Evolutionary conservation across 1,140 invertebrate species (phyloP), one percentile per base, ranked within the genome.

Genomic region (Latrodectus geometricus): DNA sequence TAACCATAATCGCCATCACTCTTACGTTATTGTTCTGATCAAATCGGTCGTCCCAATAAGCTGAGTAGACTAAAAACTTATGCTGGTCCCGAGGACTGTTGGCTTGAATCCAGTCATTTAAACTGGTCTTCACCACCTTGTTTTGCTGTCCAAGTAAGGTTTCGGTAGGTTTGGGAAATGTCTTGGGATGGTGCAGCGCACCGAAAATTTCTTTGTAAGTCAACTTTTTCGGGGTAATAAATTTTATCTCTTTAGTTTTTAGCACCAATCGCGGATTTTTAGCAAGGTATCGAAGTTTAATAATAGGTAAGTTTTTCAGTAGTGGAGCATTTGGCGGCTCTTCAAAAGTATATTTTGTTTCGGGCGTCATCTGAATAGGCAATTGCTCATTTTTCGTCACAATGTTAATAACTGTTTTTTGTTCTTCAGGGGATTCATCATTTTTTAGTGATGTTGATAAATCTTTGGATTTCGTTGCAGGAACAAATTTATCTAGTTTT

Each of bases 31-130:
- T 86, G 11, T 50, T 88, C 61, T 54, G 92, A 74, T 94, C 76
- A 21, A 76, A 93, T 76, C 61, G 90, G 89, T 88, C 87, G 91
- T 97, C 96, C 89, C 94, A 96, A 89, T 95, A 97, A 54, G 96
- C 96, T 4, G 96, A 97, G 90, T 96, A 97, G 20, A 97, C 96
- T 90, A 95, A 96, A 91, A 97, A 97, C 91, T 97, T 97, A 77
- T 91, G 89, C 0, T 50, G 21, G 23, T 86, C 83, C 50, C 75
- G 61, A 9, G 23, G 83, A 48, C 23, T 86, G 35, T 86, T 86
- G 8, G 83, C 83, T 72, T 72, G 74, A 49, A 86, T 78, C 83
- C 83, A 86, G 21, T 86, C 83, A 50, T 86, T 86, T 4, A 86
- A 7, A 21, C 83, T 66, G 15, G 83, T 77, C 20, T 20, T 48